phyloP scores from a whole-genome alignment of 1,140 invertebrate species.

The Diprion similis region DNA sequence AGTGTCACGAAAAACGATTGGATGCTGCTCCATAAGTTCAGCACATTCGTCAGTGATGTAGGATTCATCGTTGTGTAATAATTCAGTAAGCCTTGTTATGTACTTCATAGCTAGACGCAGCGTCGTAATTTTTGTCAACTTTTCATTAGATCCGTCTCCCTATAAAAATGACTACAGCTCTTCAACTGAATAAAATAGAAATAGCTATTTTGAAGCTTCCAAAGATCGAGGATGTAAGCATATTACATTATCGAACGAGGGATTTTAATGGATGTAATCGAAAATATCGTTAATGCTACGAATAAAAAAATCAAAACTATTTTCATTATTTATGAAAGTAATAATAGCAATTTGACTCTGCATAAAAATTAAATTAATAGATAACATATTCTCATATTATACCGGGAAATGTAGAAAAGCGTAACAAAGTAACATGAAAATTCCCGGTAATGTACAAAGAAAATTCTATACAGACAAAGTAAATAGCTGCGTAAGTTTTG shows the following conservation, averaged over 20 bases:
- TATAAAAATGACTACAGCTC: background rate
- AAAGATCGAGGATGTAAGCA: too few species aligned
- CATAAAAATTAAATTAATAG: too few species aligned
- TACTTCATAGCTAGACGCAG: conserved; percentile 88
- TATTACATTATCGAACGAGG: background rate
- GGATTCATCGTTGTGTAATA: background rate
- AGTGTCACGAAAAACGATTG: background rate
- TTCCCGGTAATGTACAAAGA: background rate
- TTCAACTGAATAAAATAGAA: background rate
- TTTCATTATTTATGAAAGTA: too few species aligned
- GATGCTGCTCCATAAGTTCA: background rate
- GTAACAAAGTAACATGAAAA: background rate
- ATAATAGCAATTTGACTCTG: too few species aligned
- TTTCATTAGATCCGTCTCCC: conserved; percentile 64
- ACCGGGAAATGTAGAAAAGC: background rate
- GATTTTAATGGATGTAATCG: background rate
- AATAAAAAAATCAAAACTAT: too few species aligned
- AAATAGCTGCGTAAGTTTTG: background rate
- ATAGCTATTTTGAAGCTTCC: too few species aligned
- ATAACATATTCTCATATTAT: background rate
- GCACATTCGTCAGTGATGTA: background rate
- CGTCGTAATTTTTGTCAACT: conserved; percentile 89
- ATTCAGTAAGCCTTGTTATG: conserved; percentile 64
- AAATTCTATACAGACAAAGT: background rate
- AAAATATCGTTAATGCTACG: conserved; percentile 7